phyloP scores from a whole-genome alignment of 2,888 invertebrate genomes.

The Rotaria magnacalcarata region DNA sequence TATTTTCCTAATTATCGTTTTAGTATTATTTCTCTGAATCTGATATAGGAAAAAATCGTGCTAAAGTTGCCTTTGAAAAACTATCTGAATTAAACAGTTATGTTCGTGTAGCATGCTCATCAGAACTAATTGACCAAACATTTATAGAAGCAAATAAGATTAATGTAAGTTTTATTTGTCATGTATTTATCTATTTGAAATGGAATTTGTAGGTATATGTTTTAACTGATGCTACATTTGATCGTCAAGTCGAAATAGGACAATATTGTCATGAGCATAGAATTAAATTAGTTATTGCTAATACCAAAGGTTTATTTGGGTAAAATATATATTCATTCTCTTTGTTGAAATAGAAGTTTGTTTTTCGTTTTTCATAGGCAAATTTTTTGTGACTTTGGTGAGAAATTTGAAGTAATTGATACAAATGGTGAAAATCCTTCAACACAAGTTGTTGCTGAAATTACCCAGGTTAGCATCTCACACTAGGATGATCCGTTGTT shows the following conservation, averaged over 20 bases:
- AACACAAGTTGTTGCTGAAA: constrained; percentile 23
- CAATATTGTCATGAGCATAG: constrained; percentile 69
- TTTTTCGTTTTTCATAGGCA: constrained; percentile 58
- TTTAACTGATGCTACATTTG: constrained; percentile 30
- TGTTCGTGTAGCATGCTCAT: constrained; percentile 69
- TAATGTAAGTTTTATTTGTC: neutral
- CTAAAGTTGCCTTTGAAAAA: constrained; percentile 72
- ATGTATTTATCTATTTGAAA: neutral
- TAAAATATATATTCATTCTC: neutral
- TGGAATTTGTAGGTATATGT: constrained; percentile 35
- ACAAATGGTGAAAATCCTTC: constrained; percentile 73
- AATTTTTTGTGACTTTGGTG: constrained; percentile 94
- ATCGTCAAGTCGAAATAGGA: constrained; percentile 27
- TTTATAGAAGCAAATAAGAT: constrained; percentile 24
- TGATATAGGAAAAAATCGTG: constrained; percentile 82
- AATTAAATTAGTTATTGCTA: constrained; percentile 80
- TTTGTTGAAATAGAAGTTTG: neutral
- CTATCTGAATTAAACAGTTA: constrained; percentile 84
- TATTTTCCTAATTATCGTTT: constrained; percentile 44
- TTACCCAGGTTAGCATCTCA: neutral
- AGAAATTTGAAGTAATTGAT: constrained; percentile 80
- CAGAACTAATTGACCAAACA: neutral
- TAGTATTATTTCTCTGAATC: constrained; percentile 77
- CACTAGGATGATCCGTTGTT: neutral
- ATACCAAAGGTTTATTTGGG: constrained; percentile 84